These are phyloP conservation scores for Drusus annulatus DNA, from an alignment of 1,140 invertebrate genomes.

Conservation along the genomic window DNA sequence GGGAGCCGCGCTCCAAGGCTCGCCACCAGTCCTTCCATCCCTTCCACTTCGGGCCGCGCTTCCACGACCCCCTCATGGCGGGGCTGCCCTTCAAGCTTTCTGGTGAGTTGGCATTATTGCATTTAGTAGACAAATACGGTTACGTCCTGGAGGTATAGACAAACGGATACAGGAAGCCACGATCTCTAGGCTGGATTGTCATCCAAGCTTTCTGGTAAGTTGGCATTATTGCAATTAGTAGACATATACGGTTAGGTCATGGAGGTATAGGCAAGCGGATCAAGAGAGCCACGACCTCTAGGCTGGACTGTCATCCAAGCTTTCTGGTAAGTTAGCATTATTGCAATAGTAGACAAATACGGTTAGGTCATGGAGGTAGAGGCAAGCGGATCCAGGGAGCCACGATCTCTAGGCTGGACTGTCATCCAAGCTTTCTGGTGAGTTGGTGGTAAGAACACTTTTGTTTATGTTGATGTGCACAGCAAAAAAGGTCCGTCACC, in stretches of 20 bases:
- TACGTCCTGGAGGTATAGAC: not conserved
- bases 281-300: conserved; percentile 77
- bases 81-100: conserved; percentile 87
- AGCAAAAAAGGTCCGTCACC: no score
- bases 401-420: not conserved
- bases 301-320: conserved; percentile 85
- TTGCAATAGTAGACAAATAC: not conserved
- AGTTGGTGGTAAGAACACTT: no score
- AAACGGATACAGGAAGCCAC: not conserved
- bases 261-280: no score
- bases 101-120: conserved; percentile 73
- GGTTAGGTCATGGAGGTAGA: not conserved
- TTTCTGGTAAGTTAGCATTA: conserved; percentile 78
- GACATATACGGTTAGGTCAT: no score
- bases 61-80: conserved; percentile 85
- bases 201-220: no score
- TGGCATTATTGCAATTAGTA: no score
- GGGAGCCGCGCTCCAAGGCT: conserved; percentile 96
- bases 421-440: no score
- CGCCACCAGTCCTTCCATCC: conserved; percentile 89
- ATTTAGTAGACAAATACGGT: not conserved
- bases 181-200: not conserved
- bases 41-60: conserved; percentile 87
- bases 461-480: no score
- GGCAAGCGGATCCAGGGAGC: not conserved